Conservation (phyloP, 2,113 vertebrate genomes). For the Protomyctophum bolini region DNA sequence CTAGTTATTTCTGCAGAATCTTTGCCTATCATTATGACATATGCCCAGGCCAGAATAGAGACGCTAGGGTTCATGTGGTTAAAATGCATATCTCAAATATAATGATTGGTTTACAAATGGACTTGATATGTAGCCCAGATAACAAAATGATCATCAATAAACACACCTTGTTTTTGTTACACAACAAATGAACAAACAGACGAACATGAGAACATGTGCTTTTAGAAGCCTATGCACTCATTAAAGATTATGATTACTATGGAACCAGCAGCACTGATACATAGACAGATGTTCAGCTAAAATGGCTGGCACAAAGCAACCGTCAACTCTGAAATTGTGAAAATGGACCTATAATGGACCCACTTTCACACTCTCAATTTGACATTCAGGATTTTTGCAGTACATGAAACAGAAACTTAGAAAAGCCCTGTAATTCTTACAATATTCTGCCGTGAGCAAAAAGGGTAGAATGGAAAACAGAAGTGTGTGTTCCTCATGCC, state of each 20-base stretch:
- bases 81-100: too few species aligned
- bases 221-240: slow-evolving; percentile 49
- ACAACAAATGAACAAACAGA: neutral
- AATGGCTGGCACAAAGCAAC: slow-evolving; percentile 12
- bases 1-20: neutral
- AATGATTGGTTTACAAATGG: slow-evolving; percentile 13
- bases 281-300: slow-evolving; percentile 23
- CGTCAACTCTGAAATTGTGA: too few species aligned
- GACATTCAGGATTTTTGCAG: too few species aligned
- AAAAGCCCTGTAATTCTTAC: slow-evolving; percentile 45
- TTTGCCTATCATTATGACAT: neutral
- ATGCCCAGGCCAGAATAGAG: neutral
- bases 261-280: slow-evolving; percentile 35
- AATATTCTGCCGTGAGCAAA: slow-evolving; percentile 30
- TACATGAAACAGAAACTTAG: slow-evolving; percentile 30
- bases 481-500: neutral
- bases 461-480: slow-evolving; percentile 22
- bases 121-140: slow-evolving; percentile 19
- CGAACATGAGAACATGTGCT: slow-evolving; percentile 31
- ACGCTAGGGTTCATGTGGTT: too few species aligned
- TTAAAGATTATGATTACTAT: slow-evolving; percentile 46
- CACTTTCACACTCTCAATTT: too few species aligned
- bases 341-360: too few species aligned
- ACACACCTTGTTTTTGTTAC: slow-evolving; percentile 31
- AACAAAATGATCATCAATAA: slow-evolving; percentile 37